Conservation (phyloP, 2,888 invertebrate genomes). For the Cloeon dipterum region DNA sequence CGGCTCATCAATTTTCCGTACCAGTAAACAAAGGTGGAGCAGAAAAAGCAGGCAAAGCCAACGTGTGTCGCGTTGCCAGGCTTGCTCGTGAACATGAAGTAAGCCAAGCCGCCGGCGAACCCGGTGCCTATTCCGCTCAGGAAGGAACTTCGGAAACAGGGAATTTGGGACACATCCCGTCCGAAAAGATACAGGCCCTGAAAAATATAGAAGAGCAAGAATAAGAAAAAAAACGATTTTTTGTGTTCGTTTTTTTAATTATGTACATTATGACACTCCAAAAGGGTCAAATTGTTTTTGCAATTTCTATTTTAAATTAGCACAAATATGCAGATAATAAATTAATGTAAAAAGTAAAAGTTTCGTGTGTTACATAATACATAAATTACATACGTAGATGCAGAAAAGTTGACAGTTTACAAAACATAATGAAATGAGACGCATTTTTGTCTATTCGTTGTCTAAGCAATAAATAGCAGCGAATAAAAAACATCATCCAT, state of each 20-base stretch:
- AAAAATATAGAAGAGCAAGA: conserved; percentile 9
- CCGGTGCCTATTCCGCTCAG: conserved; percentile 50
- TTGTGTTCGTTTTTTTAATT: neutral
- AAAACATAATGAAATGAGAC: too few species aligned
- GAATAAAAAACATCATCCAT: too few species aligned
- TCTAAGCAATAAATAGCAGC: too few species aligned
- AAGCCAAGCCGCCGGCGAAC: conserved; percentile 34
- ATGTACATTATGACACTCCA: conserved; percentile 1
- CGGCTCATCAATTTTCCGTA: conserved; percentile 11
- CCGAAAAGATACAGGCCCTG: conserved; percentile 41
- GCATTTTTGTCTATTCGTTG: too few species aligned
- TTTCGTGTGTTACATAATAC: too few species aligned
- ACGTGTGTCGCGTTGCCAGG: conserved; percentile 34
- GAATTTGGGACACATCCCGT: conserved; percentile 45
- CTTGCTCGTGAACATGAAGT: conserved; percentile 53
- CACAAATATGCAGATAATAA: too few species aligned
- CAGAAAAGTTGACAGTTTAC: too few species aligned
- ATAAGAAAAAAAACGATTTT: neutral
- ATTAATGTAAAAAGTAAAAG: too few species aligned
- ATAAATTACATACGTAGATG: too few species aligned
- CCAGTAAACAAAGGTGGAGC: conserved; percentile 44
- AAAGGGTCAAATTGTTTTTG: neutral
- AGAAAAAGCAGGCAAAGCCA: conserved; percentile 37
- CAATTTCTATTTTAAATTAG: neutral
- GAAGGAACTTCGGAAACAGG: conserved; percentile 58